A percentile compares a stretch with the other conserved stretches of the same genome.
phyloP scores from a whole-genome alignment of 2,888 invertebrate species.

The Dolichopus griseipennis region DNA sequence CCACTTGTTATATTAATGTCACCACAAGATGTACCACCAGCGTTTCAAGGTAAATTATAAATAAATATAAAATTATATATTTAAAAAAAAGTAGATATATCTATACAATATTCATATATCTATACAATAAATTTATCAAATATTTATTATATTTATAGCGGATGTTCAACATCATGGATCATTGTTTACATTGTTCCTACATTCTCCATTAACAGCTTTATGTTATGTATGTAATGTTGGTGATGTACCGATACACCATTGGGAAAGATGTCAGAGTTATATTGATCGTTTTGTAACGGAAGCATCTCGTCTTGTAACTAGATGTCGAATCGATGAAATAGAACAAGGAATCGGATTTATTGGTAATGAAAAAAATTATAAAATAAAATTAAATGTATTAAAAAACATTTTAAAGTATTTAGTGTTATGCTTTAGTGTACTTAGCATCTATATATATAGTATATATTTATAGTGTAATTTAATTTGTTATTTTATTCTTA shows the following conservation, averaged over 20 bases:
- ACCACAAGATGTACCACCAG: slow-evolving; percentile 78
- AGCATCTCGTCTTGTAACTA: slow-evolving; percentile 71
- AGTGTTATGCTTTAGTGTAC: too few relatives aligned
- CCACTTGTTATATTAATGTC: slow-evolving; percentile 90
- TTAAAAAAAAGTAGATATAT: too few relatives aligned
- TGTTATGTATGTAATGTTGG: slow-evolving; percentile 85
- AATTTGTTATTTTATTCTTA: too few relatives aligned
- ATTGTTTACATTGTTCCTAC: slow-evolving; percentile 89
- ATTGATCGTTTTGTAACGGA: slow-evolving; percentile 85
- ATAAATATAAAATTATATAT: not conserved
- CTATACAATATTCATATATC: too few relatives aligned
- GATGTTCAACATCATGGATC: slow-evolving; percentile 82
- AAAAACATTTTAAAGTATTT: too few relatives aligned
- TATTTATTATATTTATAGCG: slow-evolving; percentile 34
- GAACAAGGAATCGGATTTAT: slow-evolving; percentile 45
- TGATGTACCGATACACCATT: slow-evolving; percentile 73
- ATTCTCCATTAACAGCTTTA: slow-evolving; percentile 85
- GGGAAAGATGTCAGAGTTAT: slow-evolving; percentile 83
- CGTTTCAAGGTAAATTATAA: slow-evolving; percentile 60
- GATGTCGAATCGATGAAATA: slow-evolving; percentile 69
- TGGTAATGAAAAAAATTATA: slow-evolving; percentile 29
- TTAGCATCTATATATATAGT: too few relatives aligned
- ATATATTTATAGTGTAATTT: too few relatives aligned
- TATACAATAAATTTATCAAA: not conserved
- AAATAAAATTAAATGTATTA: too few relatives aligned